Evolutionary conservation across 2,113 vertebrate genomes (phyloP).

Genomic region (Paradisaea rubra): DNA sequence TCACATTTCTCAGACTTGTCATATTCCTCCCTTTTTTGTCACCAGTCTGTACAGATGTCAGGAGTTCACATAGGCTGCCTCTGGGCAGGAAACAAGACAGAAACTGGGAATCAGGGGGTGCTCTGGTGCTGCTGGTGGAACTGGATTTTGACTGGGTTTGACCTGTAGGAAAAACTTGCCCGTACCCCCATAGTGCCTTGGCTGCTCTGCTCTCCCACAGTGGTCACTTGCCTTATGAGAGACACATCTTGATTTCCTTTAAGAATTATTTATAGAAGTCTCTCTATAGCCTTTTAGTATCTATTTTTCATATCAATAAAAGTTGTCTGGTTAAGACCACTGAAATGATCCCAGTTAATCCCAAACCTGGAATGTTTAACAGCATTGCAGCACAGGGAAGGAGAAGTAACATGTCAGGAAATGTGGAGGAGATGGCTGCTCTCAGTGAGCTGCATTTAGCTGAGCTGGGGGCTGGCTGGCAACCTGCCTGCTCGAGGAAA

Average conservation of each 20-base stretch:
- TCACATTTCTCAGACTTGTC: not conserved
- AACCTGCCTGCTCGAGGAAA: not conserved
- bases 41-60: not conserved
- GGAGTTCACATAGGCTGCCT: not conserved
- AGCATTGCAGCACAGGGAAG: not conserved
- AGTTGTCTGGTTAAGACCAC: not conserved
- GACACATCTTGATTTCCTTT: not conserved
- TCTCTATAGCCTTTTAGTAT: not conserved
- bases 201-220: not conserved
- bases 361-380: not conserved
- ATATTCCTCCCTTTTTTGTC: not conserved
- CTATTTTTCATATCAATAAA: not conserved
- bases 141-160: constrained; percentile 12
- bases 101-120: not conserved
- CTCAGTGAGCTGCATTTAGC: not conserved
- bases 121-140: not conserved
- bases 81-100: not conserved
- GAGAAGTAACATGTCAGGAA: not conserved
- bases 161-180: not conserved
- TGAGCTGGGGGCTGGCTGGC: not conserved
- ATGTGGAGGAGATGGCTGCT: not conserved
- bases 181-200: not conserved
- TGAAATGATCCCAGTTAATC: not conserved
- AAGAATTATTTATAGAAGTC: not conserved
- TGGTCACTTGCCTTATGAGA: not conserved